Conservation (phyloP, 2,113 vertebrate species). For the Polyodon spathula region DNA sequence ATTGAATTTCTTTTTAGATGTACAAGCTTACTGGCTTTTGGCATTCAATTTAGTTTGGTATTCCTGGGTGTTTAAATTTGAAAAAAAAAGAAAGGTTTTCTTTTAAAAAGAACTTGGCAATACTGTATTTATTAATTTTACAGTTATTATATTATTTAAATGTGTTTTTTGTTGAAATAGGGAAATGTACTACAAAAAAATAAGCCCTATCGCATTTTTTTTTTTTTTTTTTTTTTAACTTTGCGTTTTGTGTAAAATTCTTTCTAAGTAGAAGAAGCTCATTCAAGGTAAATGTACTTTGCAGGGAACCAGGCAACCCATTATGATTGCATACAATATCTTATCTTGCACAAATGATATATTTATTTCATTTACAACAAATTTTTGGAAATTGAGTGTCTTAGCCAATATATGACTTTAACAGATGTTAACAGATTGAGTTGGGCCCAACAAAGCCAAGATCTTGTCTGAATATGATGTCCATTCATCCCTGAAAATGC, state of each 20-base stretch:
- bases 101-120: constrained; percentile 81
- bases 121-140: constrained; percentile 71
- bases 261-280: constrained; percentile 27
- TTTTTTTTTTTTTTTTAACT: constrained; percentile 62
- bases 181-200: constrained; percentile 55
- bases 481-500: constrained; percentile 29
- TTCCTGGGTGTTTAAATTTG: constrained; percentile 82
- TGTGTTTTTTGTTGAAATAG: constrained; percentile 37
- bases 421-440: constrained; percentile 28
- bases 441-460: constrained; percentile 29
- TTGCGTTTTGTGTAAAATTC: constrained; percentile 64
- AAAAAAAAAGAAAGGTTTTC: constrained; percentile 68
- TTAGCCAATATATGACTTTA: constrained; percentile 28
- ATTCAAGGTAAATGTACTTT: constrained; percentile 22
- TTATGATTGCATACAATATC: constrained; percentile 10
- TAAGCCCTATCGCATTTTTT: constrained; percentile 16
- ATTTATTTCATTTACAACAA: constrained; percentile 33
- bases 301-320: constrained; percentile 18
- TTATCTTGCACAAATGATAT: constrained; percentile 32
- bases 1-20: constrained; percentile 98
- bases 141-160: constrained; percentile 70
- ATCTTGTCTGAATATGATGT: constrained; percentile 29
- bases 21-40: constrained; percentile 92
- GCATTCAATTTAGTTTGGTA: constrained; percentile 89
- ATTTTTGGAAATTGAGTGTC: constrained; percentile 21